phyloP scores from a whole-genome alignment of 30 jellyfish, hydroid and myxozoan species.

The Turritopsis dohrnii region DNA sequence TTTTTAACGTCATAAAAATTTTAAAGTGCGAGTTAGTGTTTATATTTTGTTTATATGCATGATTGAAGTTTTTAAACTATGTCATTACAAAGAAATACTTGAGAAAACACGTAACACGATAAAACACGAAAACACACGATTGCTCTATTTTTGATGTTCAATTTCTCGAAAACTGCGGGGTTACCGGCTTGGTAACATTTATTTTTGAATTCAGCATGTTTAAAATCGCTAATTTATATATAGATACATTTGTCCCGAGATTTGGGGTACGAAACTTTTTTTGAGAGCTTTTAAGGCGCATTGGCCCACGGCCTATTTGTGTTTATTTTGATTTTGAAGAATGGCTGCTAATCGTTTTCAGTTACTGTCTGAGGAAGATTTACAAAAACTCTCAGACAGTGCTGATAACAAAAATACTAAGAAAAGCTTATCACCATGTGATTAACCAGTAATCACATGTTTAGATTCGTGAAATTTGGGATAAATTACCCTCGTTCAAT shows the following conservation, averaged over 20 bases:
- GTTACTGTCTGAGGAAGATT: too few relatives aligned
- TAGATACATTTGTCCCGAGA: constrained; percentile 17
- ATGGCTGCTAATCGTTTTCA: too few relatives aligned
- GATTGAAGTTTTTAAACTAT: background rate
- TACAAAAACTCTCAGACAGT: too few relatives aligned
- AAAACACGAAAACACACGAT: constrained; percentile 16
- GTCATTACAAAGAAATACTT: background rate
- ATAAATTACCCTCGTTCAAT: too few relatives aligned
- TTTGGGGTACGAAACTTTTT: constrained; percentile 9
- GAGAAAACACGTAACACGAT: constrained; percentile 4
- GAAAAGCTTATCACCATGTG: too few relatives aligned
- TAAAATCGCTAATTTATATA: constrained; percentile 6
- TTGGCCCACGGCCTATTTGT: constrained; percentile 10
- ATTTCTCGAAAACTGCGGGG: constrained; percentile 18
- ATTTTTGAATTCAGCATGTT: constrained; percentile 15
- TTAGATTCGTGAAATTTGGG: too few relatives aligned
- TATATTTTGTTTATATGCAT: background rate
- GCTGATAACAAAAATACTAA: too few relatives aligned
- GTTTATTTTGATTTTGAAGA: too few relatives aligned
- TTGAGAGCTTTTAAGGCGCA: background rate
- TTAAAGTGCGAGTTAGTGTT: background rate
- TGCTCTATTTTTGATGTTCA: background rate
- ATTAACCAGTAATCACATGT: too few relatives aligned
- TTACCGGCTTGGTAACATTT: constrained; percentile 14
- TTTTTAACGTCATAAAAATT: background rate